These are phyloP conservation scores for Solea solea DNA, from an alignment of 2,113 vertebrate genomes.

Conservation along the genomic window DNA sequence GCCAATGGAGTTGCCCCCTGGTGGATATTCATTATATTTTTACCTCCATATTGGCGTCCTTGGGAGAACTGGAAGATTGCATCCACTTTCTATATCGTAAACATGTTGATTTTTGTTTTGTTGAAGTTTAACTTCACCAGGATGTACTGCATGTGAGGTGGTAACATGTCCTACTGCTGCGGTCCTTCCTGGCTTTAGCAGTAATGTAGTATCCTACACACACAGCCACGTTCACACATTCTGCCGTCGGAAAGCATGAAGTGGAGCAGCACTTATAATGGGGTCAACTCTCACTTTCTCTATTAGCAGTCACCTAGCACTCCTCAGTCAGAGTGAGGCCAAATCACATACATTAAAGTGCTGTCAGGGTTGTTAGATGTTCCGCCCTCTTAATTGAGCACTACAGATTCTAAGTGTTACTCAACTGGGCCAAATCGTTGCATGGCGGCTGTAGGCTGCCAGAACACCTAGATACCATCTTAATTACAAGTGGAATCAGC, in stretches of 20 bases:
- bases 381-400: not conserved
- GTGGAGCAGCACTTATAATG: constrained; percentile 36
- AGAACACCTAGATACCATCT: constrained; percentile 40
- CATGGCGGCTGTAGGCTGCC: constrained; percentile 1
- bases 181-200: not conserved
- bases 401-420: constrained; percentile 10
- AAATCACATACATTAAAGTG: constrained; percentile 13
- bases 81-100: not conserved
- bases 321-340: constrained; percentile 7
- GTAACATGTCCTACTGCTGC: not conserved
- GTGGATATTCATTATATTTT: too few relatives aligned
- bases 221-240: constrained; percentile 20
- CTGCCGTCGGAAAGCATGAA: constrained; percentile 38
- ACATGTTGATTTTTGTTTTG: not conserved
- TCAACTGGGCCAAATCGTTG: constrained; percentile 11
- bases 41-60: too few relatives aligned
- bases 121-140: too few relatives aligned
- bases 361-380: constrained; percentile 45
- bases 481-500: constrained; percentile 56
- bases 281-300: constrained; percentile 36
- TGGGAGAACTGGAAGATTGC: too few relatives aligned
- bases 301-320: constrained; percentile 32
- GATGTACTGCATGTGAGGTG: not conserved
- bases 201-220: not conserved
- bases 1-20: too few relatives aligned